These are phyloP conservation scores for Kradibia gibbosae DNA, from an alignment of 1,140 invertebrate genomes.

Conservation along the genomic window DNA sequence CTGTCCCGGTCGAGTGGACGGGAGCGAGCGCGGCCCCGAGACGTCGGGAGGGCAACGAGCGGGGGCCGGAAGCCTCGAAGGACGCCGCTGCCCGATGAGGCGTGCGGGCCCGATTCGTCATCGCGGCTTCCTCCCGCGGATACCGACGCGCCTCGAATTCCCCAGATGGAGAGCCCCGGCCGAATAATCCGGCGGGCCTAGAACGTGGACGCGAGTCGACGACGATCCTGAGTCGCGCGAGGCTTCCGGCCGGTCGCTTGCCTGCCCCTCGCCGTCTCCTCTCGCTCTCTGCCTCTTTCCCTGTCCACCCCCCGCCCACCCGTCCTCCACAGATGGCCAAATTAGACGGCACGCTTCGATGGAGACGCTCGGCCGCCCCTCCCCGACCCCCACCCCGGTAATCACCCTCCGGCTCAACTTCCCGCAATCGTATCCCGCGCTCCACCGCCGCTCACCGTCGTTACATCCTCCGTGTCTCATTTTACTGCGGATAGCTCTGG, in stretches of 20 bases:
- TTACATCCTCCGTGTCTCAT: background rate
- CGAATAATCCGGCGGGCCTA: background rate
- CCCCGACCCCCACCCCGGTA: background rate
- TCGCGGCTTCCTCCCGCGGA: slow-evolving; percentile 31
- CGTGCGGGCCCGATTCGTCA: slow-evolving; percentile 24
- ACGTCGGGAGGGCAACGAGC: too few relatives aligned
- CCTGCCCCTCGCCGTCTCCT: background rate
- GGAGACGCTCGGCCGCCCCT: background rate
- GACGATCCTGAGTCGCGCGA: background rate
- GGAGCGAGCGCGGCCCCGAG: slow-evolving; percentile 7
- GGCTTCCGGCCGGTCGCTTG: background rate
- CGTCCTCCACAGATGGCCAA: too few relatives aligned
- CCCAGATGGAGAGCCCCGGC: background rate
- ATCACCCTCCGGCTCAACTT: background rate
- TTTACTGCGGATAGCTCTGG: background rate
- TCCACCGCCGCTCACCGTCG: too few relatives aligned
- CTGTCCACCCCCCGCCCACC: background rate
- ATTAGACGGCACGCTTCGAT: slow-evolving; percentile 5
- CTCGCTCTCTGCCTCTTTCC: background rate
- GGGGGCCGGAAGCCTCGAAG: slow-evolving; percentile 27
- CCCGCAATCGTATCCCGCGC: too few relatives aligned
- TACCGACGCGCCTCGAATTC: slow-evolving; percentile 7
- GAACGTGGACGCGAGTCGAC: background rate
- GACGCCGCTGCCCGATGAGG: background rate
- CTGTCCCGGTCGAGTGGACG: background rate